Evolutionary conservation across 2,888 invertebrate species (phyloP).

Genomic region (Eledona agricola): DNA sequence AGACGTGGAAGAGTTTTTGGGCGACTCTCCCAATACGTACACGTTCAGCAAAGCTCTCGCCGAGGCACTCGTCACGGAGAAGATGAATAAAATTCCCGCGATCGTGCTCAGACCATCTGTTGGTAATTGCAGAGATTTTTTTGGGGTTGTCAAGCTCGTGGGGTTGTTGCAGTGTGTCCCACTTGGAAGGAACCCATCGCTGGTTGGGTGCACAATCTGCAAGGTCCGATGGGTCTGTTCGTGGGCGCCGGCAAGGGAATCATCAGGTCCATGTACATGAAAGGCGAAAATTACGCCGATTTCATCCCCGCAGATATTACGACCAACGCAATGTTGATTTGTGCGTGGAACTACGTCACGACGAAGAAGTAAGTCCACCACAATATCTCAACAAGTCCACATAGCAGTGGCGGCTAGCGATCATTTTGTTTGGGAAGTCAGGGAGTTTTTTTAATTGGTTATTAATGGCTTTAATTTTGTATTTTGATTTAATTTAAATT

Average conservation of each 20-base stretch:
- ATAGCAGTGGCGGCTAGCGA: too few species aligned
- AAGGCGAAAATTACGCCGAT: conserved; percentile 70
- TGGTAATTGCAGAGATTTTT: conserved; percentile 61
- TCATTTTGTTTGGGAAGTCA: too few species aligned
- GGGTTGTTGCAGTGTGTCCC: conserved; percentile 74
- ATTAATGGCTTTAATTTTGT: too few species aligned
- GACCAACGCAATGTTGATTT: conserved; percentile 79
- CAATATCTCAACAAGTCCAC: too few species aligned
- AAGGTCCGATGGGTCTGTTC: conserved; percentile 87
- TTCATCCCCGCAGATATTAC: conserved; percentile 81
- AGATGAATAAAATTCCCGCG: conserved; percentile 76
- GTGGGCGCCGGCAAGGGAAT: conserved; percentile 86
- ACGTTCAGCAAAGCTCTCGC: conserved; percentile 93
- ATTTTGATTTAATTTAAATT: too few species aligned
- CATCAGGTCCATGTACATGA: conserved; percentile 83
- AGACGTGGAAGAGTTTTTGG: conserved; percentile 65
- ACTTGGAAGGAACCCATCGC: conserved; percentile 77
- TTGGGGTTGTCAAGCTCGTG: background rate
- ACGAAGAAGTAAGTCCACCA: too few species aligned
- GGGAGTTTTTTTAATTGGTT: too few species aligned
- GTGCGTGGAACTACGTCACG: conserved; percentile 70
- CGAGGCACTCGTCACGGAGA: conserved; percentile 81
- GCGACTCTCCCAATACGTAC: conserved; percentile 86
- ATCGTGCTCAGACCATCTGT: conserved; percentile 86
- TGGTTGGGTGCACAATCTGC: conserved; percentile 92